Evolutionary conservation across 2,888 invertebrate genomes (phyloP).

Genomic region (Hyposoter didymator): DNA sequence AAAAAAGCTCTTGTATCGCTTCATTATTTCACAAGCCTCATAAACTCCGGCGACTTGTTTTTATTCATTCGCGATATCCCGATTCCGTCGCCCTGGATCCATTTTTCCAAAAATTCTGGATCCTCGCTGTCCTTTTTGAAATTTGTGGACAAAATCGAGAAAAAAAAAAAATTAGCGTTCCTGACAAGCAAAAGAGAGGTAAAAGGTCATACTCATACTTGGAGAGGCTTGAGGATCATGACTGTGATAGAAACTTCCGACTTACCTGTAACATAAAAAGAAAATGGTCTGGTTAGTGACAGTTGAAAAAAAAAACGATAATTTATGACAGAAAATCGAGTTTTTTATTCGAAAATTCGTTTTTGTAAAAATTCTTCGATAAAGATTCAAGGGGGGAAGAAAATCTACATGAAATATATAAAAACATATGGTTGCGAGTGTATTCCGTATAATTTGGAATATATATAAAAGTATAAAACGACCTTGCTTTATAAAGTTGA

Average conservation of each 20-base stretch:
- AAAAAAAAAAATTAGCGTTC: too few species aligned
- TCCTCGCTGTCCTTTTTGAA: not conserved
- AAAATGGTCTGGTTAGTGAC: slow-evolving; percentile 8
- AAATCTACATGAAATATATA: slow-evolving; percentile 11
- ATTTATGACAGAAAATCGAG: not conserved
- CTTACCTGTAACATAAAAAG: slow-evolving; percentile 54
- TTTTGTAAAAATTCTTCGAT: slow-evolving; percentile 3
- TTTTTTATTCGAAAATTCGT: not conserved
- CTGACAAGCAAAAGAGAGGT: too few species aligned
- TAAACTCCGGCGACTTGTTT: not conserved
- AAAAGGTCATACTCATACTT: too few species aligned
- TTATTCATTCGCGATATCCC: not conserved
- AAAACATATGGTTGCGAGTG: slow-evolving; percentile 9
- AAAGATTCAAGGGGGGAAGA: not conserved
- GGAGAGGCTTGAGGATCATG: too few species aligned
- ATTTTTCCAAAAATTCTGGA: not conserved
- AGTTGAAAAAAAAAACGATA: not conserved
- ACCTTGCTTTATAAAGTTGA: slow-evolving; percentile 53
- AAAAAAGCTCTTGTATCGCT: not conserved
- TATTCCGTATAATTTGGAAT: slow-evolving; percentile 54
- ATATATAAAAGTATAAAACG: slow-evolving; percentile 53
- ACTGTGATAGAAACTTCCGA: slow-evolving; percentile 1
- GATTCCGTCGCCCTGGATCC: not conserved
- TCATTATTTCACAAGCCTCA: slow-evolving; percentile 1
- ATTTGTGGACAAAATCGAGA: not conserved